Conservation (phyloP, 2,113 vertebrate species). For the Leptobrachium leishanense region DNA sequence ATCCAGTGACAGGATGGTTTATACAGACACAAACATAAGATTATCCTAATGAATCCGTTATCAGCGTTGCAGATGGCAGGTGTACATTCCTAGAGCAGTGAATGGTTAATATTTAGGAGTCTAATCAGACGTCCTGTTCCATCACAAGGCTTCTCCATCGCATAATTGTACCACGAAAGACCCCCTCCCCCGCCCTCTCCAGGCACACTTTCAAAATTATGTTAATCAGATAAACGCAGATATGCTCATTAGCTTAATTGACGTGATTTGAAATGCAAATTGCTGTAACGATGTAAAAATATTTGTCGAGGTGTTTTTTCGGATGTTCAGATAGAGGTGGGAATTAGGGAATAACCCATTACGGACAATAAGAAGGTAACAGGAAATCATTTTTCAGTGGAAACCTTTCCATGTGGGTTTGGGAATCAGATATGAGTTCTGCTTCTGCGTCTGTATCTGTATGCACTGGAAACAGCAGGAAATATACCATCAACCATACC, state of each 20-base stretch:
- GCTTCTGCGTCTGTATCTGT: no score
- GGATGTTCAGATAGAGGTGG: slow-evolving; percentile 20
- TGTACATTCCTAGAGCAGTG: slow-evolving; percentile 17
- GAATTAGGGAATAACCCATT: slow-evolving; percentile 42
- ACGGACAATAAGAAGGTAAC: slow-evolving; percentile 31
- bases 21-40: slow-evolving; percentile 15
- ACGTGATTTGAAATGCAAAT: slow-evolving; percentile 50
- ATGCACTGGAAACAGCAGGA: no score
- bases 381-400: slow-evolving; percentile 22
- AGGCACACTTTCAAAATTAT: slow-evolving; percentile 49
- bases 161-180: slow-evolving; percentile 26
- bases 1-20: slow-evolving; percentile 4
- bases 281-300: slow-evolving; percentile 43
- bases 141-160: slow-evolving; percentile 30
- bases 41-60: slow-evolving; percentile 40
- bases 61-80: slow-evolving; percentile 36
- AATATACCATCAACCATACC: no score
- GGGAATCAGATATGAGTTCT: background rate
- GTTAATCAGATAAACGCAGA: slow-evolving; percentile 48
- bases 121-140: slow-evolving; percentile 30
- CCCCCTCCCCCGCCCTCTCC: slow-evolving; percentile 15
- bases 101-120: slow-evolving; percentile 34
- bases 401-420: background rate
- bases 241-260: slow-evolving; percentile 48
- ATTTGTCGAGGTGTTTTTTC: slow-evolving; percentile 36